A percentile compares a stretch with the other conserved stretches of the same genome.
Conservation (phyloP, 1,140 invertebrate species). For the Aphidius gifuensis region DNA sequence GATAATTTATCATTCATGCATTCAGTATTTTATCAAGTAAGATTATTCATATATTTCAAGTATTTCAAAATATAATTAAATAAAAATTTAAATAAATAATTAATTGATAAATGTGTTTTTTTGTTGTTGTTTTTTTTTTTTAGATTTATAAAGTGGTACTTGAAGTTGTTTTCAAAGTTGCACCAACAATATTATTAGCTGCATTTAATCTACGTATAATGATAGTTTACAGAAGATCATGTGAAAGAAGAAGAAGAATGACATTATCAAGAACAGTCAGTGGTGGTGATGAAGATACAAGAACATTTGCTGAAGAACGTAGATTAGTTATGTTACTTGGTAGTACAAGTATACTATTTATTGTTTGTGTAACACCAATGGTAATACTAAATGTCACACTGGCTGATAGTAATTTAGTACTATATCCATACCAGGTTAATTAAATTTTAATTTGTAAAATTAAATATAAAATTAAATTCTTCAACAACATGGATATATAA, state of each 20-base stretch:
- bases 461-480: constrained; percentile 11
- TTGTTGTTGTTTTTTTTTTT: constrained; percentile 29
- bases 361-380: constrained; percentile 74
- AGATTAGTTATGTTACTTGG: constrained; percentile 67
- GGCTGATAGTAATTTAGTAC: constrained; percentile 60
- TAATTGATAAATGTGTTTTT: neutral
- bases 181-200: constrained; percentile 66
- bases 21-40: constrained; percentile 57
- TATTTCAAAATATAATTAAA: neutral
- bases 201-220: constrained; percentile 70
- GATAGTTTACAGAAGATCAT: constrained; percentile 65
- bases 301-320: constrained; percentile 70
- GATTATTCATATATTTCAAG: neutral
- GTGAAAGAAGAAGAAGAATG: constrained; percentile 64
- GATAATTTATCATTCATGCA: constrained; percentile 58
- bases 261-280: constrained; percentile 58
- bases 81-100: neutral
- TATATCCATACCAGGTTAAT: constrained; percentile 62
- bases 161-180: constrained; percentile 66
- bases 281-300: constrained; percentile 58
- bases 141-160: constrained; percentile 63
- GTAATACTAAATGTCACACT: constrained; percentile 70
- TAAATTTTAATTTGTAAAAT: constrained; percentile 33
- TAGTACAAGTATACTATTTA: constrained; percentile 70
- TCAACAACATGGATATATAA: neutral